Conservation (phyloP, 2,113 vertebrate species). For the Lontra canadensis region DNA sequence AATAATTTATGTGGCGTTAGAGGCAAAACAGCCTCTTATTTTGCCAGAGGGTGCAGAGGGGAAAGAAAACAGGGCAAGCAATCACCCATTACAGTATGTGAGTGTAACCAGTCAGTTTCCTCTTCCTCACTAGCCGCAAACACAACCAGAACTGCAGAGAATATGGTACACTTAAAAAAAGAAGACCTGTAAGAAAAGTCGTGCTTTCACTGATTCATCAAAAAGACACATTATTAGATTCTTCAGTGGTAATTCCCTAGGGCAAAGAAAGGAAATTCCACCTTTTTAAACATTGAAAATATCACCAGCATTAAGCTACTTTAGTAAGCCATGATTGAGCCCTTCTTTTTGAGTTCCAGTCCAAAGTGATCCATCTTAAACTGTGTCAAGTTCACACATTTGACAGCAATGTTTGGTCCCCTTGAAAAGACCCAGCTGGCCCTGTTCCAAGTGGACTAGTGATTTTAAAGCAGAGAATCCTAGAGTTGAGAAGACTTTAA, state of each 20-base stretch:
- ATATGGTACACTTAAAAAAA: not conserved
- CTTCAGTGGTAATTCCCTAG: slow-evolving; percentile 35
- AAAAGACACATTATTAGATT: slow-evolving; percentile 30
- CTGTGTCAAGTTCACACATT: not conserved
- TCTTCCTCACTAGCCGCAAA: slow-evolving; percentile 44
- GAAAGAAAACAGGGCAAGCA: not conserved
- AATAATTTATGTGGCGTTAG: slow-evolving; percentile 66
- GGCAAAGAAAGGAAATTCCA: slow-evolving; percentile 40
- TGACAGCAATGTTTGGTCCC: not conserved
- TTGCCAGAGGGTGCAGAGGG: not conserved
- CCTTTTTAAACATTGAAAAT: slow-evolving; percentile 43
- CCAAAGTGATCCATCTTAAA: not conserved
- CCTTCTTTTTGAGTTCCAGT: slow-evolving; percentile 30
- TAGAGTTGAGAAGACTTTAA: not conserved
- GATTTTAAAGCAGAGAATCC: not conserved
- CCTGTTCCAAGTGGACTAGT: not conserved
- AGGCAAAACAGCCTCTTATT: slow-evolving; percentile 62
- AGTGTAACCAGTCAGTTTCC: slow-evolving; percentile 63
- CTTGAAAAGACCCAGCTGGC: not conserved
- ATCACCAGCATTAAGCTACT: slow-evolving; percentile 35
- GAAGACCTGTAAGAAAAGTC: not conserved
- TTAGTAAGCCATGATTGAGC: slow-evolving; percentile 38
- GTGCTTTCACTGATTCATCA: not conserved
- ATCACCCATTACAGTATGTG: slow-evolving; percentile 14
- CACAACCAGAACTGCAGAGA: slow-evolving; percentile 58